phyloP scores from a whole-genome alignment of 2,888 invertebrate species.

The Andrena hattorfiana region DNA sequence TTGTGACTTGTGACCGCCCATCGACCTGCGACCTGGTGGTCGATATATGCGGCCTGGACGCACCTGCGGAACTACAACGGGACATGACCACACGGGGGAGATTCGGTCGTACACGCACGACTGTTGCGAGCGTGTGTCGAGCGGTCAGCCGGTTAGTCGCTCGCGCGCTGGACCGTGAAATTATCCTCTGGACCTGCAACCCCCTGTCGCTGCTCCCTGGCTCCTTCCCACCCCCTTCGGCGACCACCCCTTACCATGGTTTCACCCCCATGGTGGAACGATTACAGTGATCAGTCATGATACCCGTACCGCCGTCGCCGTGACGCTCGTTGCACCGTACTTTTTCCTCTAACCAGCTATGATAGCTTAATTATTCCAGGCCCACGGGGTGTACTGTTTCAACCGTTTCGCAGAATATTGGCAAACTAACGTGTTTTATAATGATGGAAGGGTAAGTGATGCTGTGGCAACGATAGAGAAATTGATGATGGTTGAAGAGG shows the following conservation, averaged over 20 bases:
- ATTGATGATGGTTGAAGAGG: too few species aligned
- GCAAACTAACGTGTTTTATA: neutral
- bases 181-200: constrained; percentile 79
- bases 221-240: neutral
- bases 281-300: constrained; percentile 58
- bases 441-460: neutral
- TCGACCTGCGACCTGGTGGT: constrained; percentile 18
- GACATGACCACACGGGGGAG: constrained; percentile 41
- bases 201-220: constrained; percentile 54
- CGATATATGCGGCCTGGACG: constrained; percentile 23
- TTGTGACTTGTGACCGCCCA: constrained; percentile 6
- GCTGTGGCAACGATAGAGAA: neutral
- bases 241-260: constrained; percentile 44
- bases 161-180: constrained; percentile 83
- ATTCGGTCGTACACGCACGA: constrained; percentile 19
- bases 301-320: constrained; percentile 32
- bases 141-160: constrained; percentile 80
- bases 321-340: constrained; percentile 27
- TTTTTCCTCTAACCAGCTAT: constrained; percentile 33
- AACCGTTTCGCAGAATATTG: neutral
- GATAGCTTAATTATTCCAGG: constrained; percentile 44
- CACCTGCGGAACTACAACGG: constrained; percentile 48
- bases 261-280: constrained; percentile 64
- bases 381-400: neutral
- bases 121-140: constrained; percentile 65